Conservation (phyloP, 2,797 vertebrate genomes). For the Delichon dasypus region DNA sequence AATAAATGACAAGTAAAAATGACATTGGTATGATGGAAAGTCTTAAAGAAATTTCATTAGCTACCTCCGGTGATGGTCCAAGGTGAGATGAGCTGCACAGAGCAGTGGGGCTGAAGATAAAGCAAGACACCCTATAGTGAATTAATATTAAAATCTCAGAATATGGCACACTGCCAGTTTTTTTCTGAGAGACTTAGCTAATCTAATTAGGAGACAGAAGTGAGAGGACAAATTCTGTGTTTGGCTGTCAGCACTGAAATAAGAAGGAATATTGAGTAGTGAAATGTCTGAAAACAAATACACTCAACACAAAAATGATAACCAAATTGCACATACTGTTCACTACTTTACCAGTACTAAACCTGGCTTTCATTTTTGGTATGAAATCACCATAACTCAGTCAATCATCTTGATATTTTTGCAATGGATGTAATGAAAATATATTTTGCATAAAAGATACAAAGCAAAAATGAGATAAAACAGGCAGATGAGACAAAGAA, state of each 20-base stretch:
- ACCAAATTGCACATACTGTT: background rate
- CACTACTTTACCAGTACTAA: background rate
- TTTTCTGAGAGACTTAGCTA: background rate
- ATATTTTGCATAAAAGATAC: background rate
- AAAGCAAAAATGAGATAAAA: background rate
- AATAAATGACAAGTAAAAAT: background rate
- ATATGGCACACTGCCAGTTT: background rate
- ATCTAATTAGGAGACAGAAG: conserved; percentile 4
- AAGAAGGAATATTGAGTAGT: background rate
- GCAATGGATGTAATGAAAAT: background rate
- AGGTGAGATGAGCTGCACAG: background rate
- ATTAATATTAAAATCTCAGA: conserved; percentile 11
- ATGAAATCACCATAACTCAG: background rate
- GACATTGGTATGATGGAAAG: background rate
- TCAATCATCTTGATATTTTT: background rate
- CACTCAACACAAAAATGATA: background rate
- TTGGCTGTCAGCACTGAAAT: background rate
- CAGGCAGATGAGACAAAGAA: background rate
- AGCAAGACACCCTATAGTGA: background rate
- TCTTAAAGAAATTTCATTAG: background rate
- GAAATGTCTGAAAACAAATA: background rate
- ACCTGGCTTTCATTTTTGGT: background rate
- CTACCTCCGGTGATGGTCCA: background rate
- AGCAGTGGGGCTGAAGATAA: background rate
- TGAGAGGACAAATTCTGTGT: background rate